Evolutionary conservation across 1,140 invertebrate genomes (phyloP), one percentile per base, ranked within the genome.

Genomic region (Meteorus sp.): DNA sequence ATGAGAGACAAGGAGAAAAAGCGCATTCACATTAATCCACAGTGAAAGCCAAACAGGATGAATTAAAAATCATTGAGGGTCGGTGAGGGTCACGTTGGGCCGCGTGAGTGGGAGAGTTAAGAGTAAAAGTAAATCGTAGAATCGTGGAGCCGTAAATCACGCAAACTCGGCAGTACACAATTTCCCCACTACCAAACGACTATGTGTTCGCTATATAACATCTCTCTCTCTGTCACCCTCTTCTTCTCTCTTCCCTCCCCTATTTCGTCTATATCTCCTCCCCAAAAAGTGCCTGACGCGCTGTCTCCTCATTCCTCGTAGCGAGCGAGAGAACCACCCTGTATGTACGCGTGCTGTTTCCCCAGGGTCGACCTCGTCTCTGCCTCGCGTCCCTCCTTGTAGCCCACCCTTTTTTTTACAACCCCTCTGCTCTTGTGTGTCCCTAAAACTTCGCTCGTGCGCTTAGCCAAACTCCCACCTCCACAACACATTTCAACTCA

Each of bases 51-150:
- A 48, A 48, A 48, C 27, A 48, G 25, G 45, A 48, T 48, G 45
- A 48, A 48, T 48, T 48, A 48, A 48, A 48, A 48, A 48, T 48
- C 45, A 25, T 9, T 15, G 13, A 15, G 25, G 45, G 25, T 29
- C 4, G 27, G 27, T 29, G n/a, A 48, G 45, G 25, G 23, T 48
- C 45, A 48, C 45, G 25, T 48, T 19, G 45, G 31, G 6, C 20
- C 27, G 27, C 9, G 9, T 13, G 27, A 2, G 27, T 23, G 44
- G 35, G 44, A 43, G 19, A 20, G 27, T 45, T 39, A 23, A 57
- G 55, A 57, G 55, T 57, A 57, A 57, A 57, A 57, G 44, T 57
- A 57, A 57, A 57, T 50, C 44, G 44, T 57, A 37, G 29, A 50
- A 47, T 56, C 41, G 54, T 56, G 45, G 31, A 57, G 37, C 25